A percentile compares a stretch with the other conserved stretches of the same genome.
These are phyloP conservation scores for Pelusios castaneus DNA, from an alignment of 2,113 vertebrate genomes.

Conservation along the genomic window DNA sequence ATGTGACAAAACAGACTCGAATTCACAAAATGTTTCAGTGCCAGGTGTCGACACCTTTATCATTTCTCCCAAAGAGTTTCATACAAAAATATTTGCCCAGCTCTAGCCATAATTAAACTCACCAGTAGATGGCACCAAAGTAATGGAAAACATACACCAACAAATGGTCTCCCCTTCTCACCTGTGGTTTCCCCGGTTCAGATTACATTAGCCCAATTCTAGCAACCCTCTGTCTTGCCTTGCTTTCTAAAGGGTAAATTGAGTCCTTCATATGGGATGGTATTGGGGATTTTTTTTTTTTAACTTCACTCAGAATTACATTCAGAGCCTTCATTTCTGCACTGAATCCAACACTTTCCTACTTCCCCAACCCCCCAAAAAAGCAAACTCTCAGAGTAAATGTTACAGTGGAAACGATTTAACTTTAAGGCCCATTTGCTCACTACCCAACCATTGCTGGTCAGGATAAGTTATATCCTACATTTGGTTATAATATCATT, in stretches of 20 bases:
- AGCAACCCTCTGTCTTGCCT: not conserved
- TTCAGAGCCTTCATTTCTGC: not conserved
- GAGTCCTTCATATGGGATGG: not conserved
- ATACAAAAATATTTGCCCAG: not conserved
- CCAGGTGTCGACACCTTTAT: not conserved
- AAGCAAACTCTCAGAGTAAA: not conserved
- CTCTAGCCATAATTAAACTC: not conserved
- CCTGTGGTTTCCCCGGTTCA: not conserved
- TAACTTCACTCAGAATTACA: not conserved
- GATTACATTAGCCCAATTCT: not conserved
- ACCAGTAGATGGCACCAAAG: slow-evolving; percentile 71
- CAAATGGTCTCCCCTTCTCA: not conserved
- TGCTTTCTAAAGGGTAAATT: not conserved
- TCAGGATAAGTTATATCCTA: not conserved
- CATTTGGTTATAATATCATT: not conserved
- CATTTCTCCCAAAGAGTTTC: not conserved
- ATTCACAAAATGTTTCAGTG: not conserved
- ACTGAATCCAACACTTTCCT: not conserved
- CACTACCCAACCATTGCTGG: accelerated
- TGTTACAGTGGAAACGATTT: not conserved
- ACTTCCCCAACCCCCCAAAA: too few relatives aligned
- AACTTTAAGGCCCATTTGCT: not conserved
- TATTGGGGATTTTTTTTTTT: not conserved
- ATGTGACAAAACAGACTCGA: not conserved
- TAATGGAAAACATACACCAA: not conserved